Conservation (phyloP, 2,797 vertebrate genomes). For the Nasua narica region DNA sequence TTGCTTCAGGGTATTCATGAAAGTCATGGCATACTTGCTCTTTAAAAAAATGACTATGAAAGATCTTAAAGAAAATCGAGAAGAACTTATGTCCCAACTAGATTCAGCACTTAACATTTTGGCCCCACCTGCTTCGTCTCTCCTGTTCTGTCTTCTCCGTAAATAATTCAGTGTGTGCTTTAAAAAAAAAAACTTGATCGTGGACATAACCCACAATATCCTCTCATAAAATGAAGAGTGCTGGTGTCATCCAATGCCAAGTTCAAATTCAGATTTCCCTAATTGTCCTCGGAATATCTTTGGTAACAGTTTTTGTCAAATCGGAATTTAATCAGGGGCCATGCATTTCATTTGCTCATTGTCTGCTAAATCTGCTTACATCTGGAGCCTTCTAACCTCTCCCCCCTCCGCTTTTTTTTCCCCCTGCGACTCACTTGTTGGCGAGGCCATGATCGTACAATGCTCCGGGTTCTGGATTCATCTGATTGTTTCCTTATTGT, state of each 20-base stretch:
- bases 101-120: not conserved
- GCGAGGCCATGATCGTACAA: not conserved
- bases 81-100: not conserved
- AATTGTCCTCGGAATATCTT: not conserved
- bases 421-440: not conserved
- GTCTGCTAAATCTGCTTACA: not conserved
- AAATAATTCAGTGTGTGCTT: not conserved
- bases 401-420: no score
- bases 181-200: not conserved
- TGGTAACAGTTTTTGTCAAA: not conserved
- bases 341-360: not conserved
- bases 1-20: not conserved
- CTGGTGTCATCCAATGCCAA: not conserved
- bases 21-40: not conserved
- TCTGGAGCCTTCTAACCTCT: not conserved
- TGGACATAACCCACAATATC: not conserved
- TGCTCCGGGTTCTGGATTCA: accelerated
- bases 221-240: not conserved
- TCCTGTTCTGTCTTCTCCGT: not conserved
- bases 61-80: not conserved
- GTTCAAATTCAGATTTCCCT: not conserved
- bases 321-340: not conserved
- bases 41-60: not conserved
- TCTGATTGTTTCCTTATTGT: not conserved
- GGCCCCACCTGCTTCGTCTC: not conserved